Evolutionary conservation across 2,888 invertebrate genomes (phyloP).

Genomic region (Hypselothyrea guttata): DNA sequence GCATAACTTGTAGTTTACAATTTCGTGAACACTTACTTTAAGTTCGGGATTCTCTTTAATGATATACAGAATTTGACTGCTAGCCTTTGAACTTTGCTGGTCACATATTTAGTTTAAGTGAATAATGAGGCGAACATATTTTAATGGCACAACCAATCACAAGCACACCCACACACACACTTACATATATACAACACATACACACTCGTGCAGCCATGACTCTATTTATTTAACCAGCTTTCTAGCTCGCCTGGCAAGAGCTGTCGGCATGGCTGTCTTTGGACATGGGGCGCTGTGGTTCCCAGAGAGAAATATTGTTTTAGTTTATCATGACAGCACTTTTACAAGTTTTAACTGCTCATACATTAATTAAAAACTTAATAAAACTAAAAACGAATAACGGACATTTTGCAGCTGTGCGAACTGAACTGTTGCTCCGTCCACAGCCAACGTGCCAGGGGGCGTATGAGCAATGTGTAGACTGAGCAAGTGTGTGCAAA

Average conservation of each 20-base stretch:
- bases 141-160: constrained; percentile 64
- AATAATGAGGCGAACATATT: constrained; percentile 76
- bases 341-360: constrained; percentile 77
- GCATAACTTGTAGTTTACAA: neutral
- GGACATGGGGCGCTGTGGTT: constrained; percentile 23
- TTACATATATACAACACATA: constrained; percentile 2
- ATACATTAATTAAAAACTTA: constrained; percentile 78
- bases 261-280: constrained; percentile 18
- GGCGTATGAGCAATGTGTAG: constrained; percentile 15
- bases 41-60: no score
- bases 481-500: constrained; percentile 1
- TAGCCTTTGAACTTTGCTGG: constrained; percentile 13
- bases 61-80: neutral
- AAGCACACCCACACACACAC: constrained; percentile 18
- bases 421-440: constrained; percentile 41
- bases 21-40: no score
- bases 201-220: constrained; percentile 34
- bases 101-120: constrained; percentile 48
- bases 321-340: constrained; percentile 77
- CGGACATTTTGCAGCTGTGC: constrained; percentile 44
- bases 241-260: constrained; percentile 24
- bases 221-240: constrained; percentile 69
- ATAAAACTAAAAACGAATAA: constrained; percentile 57
- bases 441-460: constrained; percentile 1
- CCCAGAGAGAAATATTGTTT: constrained; percentile 77